These are phyloP conservation scores for Alcis repandata DNA, from an alignment of 2,888 invertebrate genomes.

Conservation along the genomic window DNA sequence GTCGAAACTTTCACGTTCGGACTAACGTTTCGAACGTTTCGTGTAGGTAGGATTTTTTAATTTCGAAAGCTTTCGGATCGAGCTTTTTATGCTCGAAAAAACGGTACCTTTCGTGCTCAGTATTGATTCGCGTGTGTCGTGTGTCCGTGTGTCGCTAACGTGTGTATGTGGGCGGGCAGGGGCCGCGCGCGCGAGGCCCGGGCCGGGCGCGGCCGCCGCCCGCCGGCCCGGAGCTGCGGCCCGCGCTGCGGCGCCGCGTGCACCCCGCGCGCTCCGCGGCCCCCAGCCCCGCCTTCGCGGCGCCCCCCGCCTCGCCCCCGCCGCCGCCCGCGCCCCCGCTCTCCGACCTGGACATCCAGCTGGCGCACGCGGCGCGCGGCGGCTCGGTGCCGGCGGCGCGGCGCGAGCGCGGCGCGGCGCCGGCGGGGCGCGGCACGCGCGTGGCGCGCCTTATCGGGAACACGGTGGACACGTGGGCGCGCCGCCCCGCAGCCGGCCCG, in stretches of 20 bases:
- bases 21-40: neutral
- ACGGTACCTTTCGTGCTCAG: neutral
- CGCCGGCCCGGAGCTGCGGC: slow-evolving; percentile 38
- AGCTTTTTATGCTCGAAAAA: neutral
- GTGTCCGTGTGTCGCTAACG: slow-evolving; percentile 39
- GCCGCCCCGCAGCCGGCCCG: slow-evolving; percentile 73
- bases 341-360: slow-evolving; percentile 65
- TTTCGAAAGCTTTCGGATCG: neutral
- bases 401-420: slow-evolving; percentile 89
- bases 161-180: slow-evolving; percentile 50
- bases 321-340: slow-evolving; percentile 40
- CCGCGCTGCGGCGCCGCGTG: slow-evolving; percentile 49
- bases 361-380: slow-evolving; percentile 50
- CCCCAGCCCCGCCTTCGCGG: slow-evolving; percentile 42
- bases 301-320: slow-evolving; percentile 37
- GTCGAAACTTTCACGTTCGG: too few species aligned
- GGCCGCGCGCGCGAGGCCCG: slow-evolving; percentile 19
- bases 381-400: slow-evolving; percentile 81
- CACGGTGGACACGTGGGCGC: slow-evolving; percentile 89
- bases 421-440: slow-evolving; percentile 78
- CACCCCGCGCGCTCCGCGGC: slow-evolving; percentile 45
- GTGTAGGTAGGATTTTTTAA: neutral
- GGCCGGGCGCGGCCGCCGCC: too few species aligned
- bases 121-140: neutral
- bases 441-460: slow-evolving; percentile 79